Evolutionary conservation across 2,113 vertebrate species (phyloP).

Genomic region (Orthonyx spaldingii): DNA sequence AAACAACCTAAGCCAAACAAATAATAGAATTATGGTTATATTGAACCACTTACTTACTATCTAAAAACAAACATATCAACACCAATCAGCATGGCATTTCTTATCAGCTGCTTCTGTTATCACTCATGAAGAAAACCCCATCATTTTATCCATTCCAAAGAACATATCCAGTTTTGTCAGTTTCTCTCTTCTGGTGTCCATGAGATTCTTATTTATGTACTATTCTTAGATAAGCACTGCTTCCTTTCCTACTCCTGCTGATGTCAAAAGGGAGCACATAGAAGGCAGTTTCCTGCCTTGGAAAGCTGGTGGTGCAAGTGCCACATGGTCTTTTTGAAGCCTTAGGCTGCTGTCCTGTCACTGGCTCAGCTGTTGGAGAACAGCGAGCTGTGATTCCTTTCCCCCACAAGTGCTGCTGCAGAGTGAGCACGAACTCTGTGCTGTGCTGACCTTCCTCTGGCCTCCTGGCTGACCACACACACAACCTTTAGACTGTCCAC

Average conservation of each 20-base stretch:
- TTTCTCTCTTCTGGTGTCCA: background rate
- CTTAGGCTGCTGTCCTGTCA: background rate
- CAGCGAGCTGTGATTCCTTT: fast-evolving
- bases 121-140: background rate
- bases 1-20: background rate
- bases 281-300: background rate
- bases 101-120: background rate
- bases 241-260: background rate
- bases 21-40: background rate
- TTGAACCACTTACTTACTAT: background rate
- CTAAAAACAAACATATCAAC: background rate
- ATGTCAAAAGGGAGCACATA: background rate
- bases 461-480: background rate
- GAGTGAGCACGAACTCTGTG: background rate
- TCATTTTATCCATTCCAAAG: background rate
- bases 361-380: background rate
- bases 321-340: background rate
- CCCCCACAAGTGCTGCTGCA: background rate
- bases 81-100: background rate
- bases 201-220: background rate
- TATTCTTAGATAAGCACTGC: background rate
- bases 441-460: background rate
- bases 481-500: background rate
- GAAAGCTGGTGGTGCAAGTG: background rate
- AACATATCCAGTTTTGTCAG: background rate